A percentile compares a stretch with the other conserved stretches of the same genome.
phyloP scores from a whole-genome alignment of 2,113 vertebrate genomes.

The Cryptoleucopteryx plumbea region DNA sequence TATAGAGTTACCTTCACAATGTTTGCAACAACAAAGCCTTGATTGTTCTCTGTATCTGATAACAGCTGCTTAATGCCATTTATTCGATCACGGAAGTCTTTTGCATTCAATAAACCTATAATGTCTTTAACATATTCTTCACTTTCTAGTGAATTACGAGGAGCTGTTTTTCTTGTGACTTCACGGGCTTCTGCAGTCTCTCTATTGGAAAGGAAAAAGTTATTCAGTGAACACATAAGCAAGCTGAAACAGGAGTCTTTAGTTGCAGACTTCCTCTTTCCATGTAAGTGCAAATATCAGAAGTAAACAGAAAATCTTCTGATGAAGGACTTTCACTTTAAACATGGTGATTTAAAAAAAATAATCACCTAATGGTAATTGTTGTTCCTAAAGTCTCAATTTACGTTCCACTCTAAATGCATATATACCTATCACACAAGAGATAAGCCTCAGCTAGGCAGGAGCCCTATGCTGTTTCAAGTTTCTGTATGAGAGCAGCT shows the following conservation, averaged over 20 bases:
- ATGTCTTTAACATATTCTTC: conserved; percentile 82
- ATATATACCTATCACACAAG: no score
- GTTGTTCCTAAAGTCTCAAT: not conserved
- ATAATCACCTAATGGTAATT: rapidly evolving
- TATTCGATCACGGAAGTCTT: conserved; percentile 88
- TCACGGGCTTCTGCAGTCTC: conserved; percentile 67
- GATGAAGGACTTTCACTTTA: not conserved
- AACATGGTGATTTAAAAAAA: not conserved
- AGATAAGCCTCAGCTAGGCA: not conserved
- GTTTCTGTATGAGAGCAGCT: not conserved
- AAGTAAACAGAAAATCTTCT: not conserved
- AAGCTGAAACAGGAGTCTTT: not conserved
- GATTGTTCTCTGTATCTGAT: conserved; percentile 80
- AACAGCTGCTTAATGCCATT: conserved; percentile 85
- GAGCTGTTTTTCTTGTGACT: conserved; percentile 62
- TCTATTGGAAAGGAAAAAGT: conserved; percentile 54
- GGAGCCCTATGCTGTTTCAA: not conserved
- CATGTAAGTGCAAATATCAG: rapidly evolving
- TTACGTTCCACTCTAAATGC: not conserved
- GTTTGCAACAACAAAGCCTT: conserved; percentile 79
- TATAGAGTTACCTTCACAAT: conserved; percentile 78
- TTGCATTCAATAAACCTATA: conserved; percentile 76
- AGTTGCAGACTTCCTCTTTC: not conserved
- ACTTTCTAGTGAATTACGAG: conserved; percentile 79
- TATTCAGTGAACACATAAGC: not conserved